Conservation (phyloP, 2,888 invertebrate species). For the Candidula unifasciata region DNA sequence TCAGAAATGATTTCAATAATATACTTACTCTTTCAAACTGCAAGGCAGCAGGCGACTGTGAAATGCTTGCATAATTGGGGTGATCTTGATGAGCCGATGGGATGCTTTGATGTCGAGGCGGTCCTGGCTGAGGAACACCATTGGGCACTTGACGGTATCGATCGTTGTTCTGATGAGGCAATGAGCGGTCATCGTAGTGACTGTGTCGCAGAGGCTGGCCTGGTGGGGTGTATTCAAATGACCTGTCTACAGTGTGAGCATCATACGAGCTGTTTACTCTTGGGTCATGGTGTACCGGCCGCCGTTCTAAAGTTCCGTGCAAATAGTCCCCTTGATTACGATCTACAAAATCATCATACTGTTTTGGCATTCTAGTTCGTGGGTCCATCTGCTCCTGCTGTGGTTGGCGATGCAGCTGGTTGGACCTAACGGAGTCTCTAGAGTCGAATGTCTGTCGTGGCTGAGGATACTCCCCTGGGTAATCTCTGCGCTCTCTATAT, state of each 20-base stretch:
- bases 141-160: constrained; percentile 56
- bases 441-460: constrained; percentile 56
- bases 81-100: constrained; percentile 54
- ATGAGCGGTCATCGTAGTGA: constrained; percentile 60
- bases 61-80: constrained; percentile 53
- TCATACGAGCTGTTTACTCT: constrained; percentile 69
- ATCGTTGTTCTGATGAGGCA: constrained; percentile 56
- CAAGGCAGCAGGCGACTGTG: constrained; percentile 61
- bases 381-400: constrained; percentile 46
- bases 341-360: constrained; percentile 56
- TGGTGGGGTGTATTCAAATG: constrained; percentile 56
- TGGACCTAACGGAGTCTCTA: constrained; percentile 46
- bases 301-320: constrained; percentile 53
- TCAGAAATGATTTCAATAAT: no score
- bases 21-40: constrained; percentile 67
- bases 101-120: constrained; percentile 58
- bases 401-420: constrained; percentile 33
- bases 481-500: constrained; percentile 57
- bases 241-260: constrained; percentile 54
- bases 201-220: constrained; percentile 63
- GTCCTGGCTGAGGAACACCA: constrained; percentile 55
- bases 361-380: constrained; percentile 41
- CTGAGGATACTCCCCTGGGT: constrained; percentile 57
- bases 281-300: constrained; percentile 59
- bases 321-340: constrained; percentile 58